Base-by-base conservation (phyloP, 2,113 vertebrate genomes). In the Pimephales promelas region DNA sequence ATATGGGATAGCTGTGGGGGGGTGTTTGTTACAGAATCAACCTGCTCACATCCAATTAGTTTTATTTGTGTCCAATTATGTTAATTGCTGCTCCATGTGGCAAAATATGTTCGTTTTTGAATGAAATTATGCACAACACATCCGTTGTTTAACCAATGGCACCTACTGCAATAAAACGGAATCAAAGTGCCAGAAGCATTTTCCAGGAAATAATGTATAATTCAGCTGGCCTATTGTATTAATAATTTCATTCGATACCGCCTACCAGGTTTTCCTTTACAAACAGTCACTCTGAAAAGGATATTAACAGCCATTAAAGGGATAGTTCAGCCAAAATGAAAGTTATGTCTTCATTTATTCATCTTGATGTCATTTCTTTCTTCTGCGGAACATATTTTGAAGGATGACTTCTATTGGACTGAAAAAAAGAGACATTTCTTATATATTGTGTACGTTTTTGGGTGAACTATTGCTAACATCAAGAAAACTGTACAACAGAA, bases 51-150 rank as follows among this genome's bases (percentile, higher is more conserved):
- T 28, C 45, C 18, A 80, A 47, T 47, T 80, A 28, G 24, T 64
- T 66, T 80, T 80, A 80, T 80, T 80, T 66, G 34, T 66, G 61
- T 80, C 78, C 78, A 66, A 80, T 80, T 80, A 66, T 64, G 61
- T 66, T n/a, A 80, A 64, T 80, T 80, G 43, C 24, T 47, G 40
- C 59, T 66, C 61, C 4, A 10, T 80, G 78, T 52, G 26, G 24
- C 11, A 80, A 49, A 16, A 40, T 14, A 34, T 22, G 3, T 20
- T 54, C 10, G 0, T 77, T 77, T 77, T 36, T 11, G 11, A 76
- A 57, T 16, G 18, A 20, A 57, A 57, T 57, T 77, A 77, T 62
- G 57, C 57, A 47, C 5, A 24, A 64, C 40, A 49, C 22, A 43
- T 36, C 22, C 52, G 5, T 76, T 76, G 76, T 79, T 79, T 26